Base-by-base conservation (phyloP, 37 sponge, comb jelly and placozoan genomes). In the Crambe crambe region DNA sequence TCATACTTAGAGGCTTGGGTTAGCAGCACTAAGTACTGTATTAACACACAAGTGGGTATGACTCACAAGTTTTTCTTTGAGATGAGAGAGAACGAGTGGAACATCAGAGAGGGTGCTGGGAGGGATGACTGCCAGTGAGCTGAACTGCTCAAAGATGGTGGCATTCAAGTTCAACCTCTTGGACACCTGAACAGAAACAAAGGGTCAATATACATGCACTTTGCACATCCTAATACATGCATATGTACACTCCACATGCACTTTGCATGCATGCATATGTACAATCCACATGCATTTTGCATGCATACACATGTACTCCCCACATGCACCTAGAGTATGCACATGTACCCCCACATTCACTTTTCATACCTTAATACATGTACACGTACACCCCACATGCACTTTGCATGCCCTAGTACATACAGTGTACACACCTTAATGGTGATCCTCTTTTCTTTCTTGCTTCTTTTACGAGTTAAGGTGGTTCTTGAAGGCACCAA, bases 121-220 rank as follows among this genome's bases (percentile, higher is more conserved):
- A 68, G 84, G 84, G 58, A 42, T 2, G 1, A 83, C 26, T 31
- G 39, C 75, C 12, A 83, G 59, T 42, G 34, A 57, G 22, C n/a
- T 18, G 42, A 83, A 83, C 77, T 83, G 84, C 44, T 37, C 42
- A 68, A 83, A 39, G 27, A 76, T 75, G 57, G 75, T 22, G n/a
- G 84, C 69, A 76, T 83, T 75, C 40, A 70, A 37, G 23, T 83
- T 61, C 27, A 83, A 67, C n/a, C 39, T 47, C 39, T 59, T 74
- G 20, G 41, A 56, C 10, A 72, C 76, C 84, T 83, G 59, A 0
- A 60, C 23, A 23, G 54, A 4, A 44, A 3, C 18, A n/a, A n/a
- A n/a, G n/a, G n/a, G n/a, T n/a, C n/a, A n/a, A n/a, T n/a, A 43
- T 2, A 67, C 1, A 25, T 5, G 47, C 56, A 54, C 18, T 18